phyloP scores from a whole-genome alignment of 1,140 invertebrate genomes.

The Drosophila baimaii region DNA sequence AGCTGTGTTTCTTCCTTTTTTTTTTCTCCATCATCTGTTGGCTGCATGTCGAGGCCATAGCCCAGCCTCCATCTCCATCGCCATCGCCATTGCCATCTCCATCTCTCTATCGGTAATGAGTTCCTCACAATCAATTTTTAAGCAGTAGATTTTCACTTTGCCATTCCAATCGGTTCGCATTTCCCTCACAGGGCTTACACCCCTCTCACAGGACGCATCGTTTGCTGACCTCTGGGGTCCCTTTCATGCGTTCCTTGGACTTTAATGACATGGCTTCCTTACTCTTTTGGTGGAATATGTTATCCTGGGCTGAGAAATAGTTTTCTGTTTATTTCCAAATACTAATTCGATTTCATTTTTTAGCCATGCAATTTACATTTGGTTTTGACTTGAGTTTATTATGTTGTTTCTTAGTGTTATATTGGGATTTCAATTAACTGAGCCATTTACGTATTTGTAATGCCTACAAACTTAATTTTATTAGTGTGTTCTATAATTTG shows the following conservation, averaged over 20 bases:
- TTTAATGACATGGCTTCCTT: conserved; percentile 7
- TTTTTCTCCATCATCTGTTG: not conserved
- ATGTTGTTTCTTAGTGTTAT: too few relatives aligned
- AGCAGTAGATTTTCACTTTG: conserved; percentile 32
- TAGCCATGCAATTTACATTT: too few relatives aligned
- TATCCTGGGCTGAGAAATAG: too few relatives aligned
- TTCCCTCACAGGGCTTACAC: not conserved
- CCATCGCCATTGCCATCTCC: not conserved
- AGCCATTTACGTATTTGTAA: too few relatives aligned
- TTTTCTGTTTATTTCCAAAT: not conserved
- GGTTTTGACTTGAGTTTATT: too few relatives aligned
- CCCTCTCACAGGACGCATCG: not conserved
- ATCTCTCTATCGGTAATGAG: conserved; percentile 39
- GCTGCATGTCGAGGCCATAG: not conserved
- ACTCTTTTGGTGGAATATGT: not conserved
- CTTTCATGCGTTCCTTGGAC: conserved; percentile 7
- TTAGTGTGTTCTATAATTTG: not conserved
- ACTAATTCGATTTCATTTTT: not conserved
- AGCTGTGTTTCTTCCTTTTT: conserved; percentile 1
- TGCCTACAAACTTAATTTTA: not conserved
- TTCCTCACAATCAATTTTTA: conserved; percentile 44
- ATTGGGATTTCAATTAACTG: too few relatives aligned
- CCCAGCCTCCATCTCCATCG: not conserved
- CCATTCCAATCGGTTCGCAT: conserved; percentile 13
- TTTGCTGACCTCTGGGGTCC: conserved; percentile 8